These are phyloP conservation scores for Wiebesia pumilae DNA, from an alignment of 1,140 invertebrate genomes.

Conservation along the genomic window DNA sequence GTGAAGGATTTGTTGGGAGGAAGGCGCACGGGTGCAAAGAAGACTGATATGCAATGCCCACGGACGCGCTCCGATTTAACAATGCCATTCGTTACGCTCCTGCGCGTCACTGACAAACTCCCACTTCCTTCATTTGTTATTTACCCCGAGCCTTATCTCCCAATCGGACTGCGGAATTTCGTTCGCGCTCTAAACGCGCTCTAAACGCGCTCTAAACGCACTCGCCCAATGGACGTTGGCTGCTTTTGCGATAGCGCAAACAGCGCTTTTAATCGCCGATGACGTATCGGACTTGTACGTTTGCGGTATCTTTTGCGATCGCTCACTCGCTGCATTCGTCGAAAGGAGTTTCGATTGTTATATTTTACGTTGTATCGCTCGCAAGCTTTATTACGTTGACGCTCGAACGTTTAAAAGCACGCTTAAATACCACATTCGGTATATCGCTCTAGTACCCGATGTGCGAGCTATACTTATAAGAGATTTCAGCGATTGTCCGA, in stretches of 20 bases:
- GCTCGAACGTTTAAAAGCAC: background rate
- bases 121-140: conserved; percentile 45
- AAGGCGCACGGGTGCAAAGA: conserved; percentile 7
- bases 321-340: background rate
- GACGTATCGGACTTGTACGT: background rate
- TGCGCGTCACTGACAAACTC: conserved; percentile 44
- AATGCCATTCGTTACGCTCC: conserved; percentile 42
- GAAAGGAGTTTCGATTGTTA: background rate
- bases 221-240: background rate
- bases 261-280: background rate
- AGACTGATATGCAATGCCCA: conserved; percentile 20
- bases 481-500: background rate
- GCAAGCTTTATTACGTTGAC: background rate
- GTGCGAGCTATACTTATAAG: no score
- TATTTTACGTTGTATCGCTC: no score
- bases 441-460: no score
- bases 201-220: background rate
- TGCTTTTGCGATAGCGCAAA: background rate
- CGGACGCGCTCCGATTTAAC: conserved; percentile 36
- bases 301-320: no score
- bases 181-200: background rate
- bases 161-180: conserved; percentile 9
- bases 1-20: background rate
- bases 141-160: conserved; percentile 25
- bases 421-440: background rate